Base-by-base conservation (phyloP, 2,113 vertebrate species). In the Tragelaphus strepsiceros region DNA sequence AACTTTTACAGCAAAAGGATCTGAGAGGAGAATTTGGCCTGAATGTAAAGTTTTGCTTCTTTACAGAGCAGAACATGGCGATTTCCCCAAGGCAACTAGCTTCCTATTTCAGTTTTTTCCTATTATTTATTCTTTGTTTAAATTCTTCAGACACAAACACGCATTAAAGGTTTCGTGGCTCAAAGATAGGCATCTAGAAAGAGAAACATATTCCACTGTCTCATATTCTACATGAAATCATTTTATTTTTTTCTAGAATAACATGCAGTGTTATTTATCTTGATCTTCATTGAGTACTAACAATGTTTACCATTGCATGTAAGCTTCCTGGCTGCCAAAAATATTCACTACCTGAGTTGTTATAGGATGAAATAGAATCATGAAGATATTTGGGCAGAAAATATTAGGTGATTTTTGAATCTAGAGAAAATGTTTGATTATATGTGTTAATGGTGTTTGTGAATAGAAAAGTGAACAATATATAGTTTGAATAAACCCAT, bases 101-200 rank as follows among this genome's bases (percentile, higher is more conserved):
- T 35, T 91, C 59, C 22, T 89, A 62, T 71, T 6, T 10, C 67
- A 88, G 92, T 97, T 43, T 88, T 88, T 97, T 94, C 35, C 3
- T 56, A 30, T 90, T 56, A 30, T 90, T 97, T 98, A 93, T 10
- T 14, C 2, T 96, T 93, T 96, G 88, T 21, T 97, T 91, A 94
- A 91, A 87, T 96, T 97, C 49, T 93, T 78, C 90, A 90, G 17
- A 90, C 88, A 87, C 85, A 98, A 97, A 92, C 7, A 58, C 0
- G 0, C 21, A 92, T 3, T 1, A 3, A 83, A 90, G 16, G 5
- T 88, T 98, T 78, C 2, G 2, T 81, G 74, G 12, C 59, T 26
- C 28, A 95, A 92, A 96, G 88, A 97, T 93, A 94, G 81, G 39
- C 22, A 97, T 26, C 46, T 92, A 6, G 9, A 89, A 95, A 59